phyloP scores from a whole-genome alignment of 2,797 vertebrate genomes.

The Mormyrus proboscirostris region DNA sequence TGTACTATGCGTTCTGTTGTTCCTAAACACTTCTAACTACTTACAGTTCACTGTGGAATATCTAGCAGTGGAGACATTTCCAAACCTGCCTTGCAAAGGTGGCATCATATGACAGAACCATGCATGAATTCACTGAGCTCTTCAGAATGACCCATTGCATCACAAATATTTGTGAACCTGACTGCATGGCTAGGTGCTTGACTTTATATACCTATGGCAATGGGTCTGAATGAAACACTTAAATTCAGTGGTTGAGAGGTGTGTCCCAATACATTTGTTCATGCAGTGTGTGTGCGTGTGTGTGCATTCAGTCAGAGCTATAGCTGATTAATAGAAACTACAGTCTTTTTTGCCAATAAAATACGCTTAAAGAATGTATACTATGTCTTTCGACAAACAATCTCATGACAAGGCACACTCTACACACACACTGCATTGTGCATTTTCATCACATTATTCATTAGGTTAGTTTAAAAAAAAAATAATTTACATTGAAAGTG shows the following conservation, averaged over 20 bases:
- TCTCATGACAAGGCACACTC: not conserved
- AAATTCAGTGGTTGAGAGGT: not conserved
- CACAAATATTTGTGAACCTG: not conserved
- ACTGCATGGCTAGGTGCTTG: not conserved
- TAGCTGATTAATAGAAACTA: not conserved
- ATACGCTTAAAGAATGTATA: not conserved
- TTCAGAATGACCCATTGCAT: not conserved
- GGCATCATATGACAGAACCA: not conserved
- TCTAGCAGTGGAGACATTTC: not conserved
- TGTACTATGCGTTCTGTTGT: not conserved
- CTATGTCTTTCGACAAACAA: not conserved
- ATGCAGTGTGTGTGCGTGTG: not conserved
- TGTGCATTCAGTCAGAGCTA: not conserved
- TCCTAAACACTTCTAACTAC: not conserved
- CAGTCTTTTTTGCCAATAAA: not conserved
- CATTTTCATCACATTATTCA: not conserved
- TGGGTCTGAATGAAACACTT: not conserved
- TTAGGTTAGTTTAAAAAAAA: not conserved
- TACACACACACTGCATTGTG: not conserved
- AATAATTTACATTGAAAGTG: not conserved
- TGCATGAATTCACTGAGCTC: not conserved
- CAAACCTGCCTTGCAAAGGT: not conserved
- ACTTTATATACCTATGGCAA: not conserved
- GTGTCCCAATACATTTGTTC: not conserved
- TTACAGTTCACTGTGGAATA: not conserved